Conservation (phyloP, 2,797 vertebrate species). For the Enteromius trimaculatus region DNA sequence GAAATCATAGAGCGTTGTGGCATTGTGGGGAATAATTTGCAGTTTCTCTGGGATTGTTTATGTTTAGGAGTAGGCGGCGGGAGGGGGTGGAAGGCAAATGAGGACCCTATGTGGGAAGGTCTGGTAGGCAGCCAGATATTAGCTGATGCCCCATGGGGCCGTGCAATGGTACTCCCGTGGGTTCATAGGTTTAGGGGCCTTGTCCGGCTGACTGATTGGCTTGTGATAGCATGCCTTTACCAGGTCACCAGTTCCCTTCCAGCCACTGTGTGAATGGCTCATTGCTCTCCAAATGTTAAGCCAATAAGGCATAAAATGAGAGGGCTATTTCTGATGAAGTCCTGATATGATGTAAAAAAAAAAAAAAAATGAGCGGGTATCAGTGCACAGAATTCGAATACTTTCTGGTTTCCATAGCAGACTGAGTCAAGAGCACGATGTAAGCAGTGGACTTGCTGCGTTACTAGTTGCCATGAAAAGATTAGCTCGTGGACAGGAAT, state of each 20-base stretch:
- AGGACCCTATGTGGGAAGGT: conserved; percentile 48
- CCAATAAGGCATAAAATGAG: conserved; percentile 49
- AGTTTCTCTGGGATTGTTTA: conserved; percentile 40
- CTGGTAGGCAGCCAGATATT: conserved; percentile 28
- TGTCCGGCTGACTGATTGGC: conserved; percentile 64
- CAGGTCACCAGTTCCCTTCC: conserved; percentile 66
- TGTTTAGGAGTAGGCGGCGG: conserved; percentile 43
- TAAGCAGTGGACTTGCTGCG: background rate
- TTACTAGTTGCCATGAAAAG: background rate
- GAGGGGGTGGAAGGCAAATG: conserved; percentile 27
- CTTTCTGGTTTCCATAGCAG: conserved; percentile 9
- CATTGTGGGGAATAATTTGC: conserved; percentile 54
- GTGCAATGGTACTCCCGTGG: background rate
- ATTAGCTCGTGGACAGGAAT: background rate
- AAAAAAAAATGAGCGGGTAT: background rate
- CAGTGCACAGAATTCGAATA: conserved; percentile 7
- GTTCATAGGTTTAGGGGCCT: conserved; percentile 47
- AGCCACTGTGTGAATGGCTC: conserved; percentile 66
- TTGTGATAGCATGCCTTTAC: conserved; percentile 67
- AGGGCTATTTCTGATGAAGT: conserved; percentile 38
- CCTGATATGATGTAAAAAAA: conserved; percentile 11
- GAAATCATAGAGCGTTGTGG: conserved; percentile 1
- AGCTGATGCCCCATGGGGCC: background rate
- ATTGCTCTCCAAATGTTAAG: conserved; percentile 63
- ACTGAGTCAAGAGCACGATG: background rate